phyloP scores from a whole-genome alignment of 35 echinoderm and acorn worm genomes.

The Patiria miniata region DNA sequence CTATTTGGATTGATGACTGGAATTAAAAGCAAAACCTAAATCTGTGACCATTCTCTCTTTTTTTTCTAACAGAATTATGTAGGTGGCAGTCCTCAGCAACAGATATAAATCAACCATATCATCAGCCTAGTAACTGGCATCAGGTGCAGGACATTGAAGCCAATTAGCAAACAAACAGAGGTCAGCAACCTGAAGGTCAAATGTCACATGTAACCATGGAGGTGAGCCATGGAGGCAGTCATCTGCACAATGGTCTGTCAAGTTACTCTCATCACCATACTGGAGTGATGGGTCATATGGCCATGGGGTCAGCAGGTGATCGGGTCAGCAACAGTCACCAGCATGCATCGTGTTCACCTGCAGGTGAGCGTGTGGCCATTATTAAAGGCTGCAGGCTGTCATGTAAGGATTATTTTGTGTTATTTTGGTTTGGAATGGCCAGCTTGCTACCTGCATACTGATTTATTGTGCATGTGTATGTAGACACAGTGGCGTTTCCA shows the following conservation, averaged over 20 bases:
- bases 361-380: slow-evolving; percentile 28
- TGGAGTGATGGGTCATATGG: slow-evolving; percentile 12
- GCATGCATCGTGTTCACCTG: slow-evolving; percentile 1
- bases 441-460: background rate
- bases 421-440: background rate
- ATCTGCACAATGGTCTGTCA: slow-evolving; percentile 25
- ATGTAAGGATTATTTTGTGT: slow-evolving; percentile 19
- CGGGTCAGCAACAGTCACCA: background rate
- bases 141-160: background rate
- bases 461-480: no score
- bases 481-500: no score
- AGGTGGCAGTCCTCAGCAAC: background rate
- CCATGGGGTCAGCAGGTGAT: slow-evolving; percentile 3
- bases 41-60: background rate
- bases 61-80: background rate
- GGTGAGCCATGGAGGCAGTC: slow-evolving; percentile 11
- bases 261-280: slow-evolving; percentile 8
- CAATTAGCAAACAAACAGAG: background rate
- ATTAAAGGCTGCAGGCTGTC: slow-evolving; percentile 24
- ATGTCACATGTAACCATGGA: slow-evolving; percentile 22
- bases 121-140: background rate
- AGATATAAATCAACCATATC: background rate
- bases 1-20: no score
- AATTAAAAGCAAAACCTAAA: no score
- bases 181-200: slow-evolving; percentile 17